Base-by-base conservation (phyloP, 2,888 invertebrate species). In the Conops quadrifasciatus region DNA sequence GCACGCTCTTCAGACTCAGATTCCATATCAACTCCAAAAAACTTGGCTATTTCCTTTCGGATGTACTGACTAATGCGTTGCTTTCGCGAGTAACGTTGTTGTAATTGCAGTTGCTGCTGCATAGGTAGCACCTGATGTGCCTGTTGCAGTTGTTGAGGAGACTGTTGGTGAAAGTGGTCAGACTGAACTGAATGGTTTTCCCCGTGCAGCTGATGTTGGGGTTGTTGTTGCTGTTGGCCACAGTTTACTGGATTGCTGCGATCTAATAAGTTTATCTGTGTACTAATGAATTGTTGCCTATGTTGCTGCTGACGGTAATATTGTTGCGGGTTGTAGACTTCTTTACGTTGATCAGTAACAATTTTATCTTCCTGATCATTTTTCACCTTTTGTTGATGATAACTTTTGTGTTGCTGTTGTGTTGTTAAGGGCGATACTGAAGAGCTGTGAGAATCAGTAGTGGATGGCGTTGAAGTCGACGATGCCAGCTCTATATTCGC, bases 11-110 rank as follows among this genome's bases (percentile, higher is more conserved):
- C 80, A 0, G 80, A 80, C 71, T 86, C 86, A 0, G 81, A 82
- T 58, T 80, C 81, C 0, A 74, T 68, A 58, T 86, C 86, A 0
- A 86, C 84, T 2, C 86, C 86, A 67, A 86, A 86, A 70, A 86
- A 86, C 7, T 80, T 80, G 0, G 85, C 78, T 16, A 86, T 81
- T 71, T 85, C 82, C 1, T 83, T 81, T 9, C 80, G 80, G 28
- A 86, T 75, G 67, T 85, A 86, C 28, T 82, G 82, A 1, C 80
- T 82, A 0, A 86, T 76, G 0, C 85, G 83, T 60, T 85, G 85
- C 69, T 84, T 85, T 11, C 83, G 73, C 11, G 80, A 75, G 75
- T 80, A 75, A 5, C 79, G 76, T 70, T 79, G 75, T 67, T 76
- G 30, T 24, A 75, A 75, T 45, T 73, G 73, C n/a, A 58, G 36